Conservation (phyloP, 1,140 invertebrate species). For the Bombus soroeensis region DNA sequence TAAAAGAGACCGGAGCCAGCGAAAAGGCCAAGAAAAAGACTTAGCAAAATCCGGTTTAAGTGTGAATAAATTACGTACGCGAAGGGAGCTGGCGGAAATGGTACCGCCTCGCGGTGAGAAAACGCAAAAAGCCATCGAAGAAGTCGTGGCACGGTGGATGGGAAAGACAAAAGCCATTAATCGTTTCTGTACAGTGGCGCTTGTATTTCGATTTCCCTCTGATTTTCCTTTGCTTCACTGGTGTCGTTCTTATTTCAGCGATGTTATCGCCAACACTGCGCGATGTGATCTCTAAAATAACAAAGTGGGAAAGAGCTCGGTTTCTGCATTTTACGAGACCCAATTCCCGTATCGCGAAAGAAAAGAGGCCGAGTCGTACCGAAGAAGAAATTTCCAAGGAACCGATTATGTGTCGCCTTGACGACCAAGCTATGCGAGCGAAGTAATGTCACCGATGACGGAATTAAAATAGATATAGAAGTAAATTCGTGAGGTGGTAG, state of each 20-base stretch:
- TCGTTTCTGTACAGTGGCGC: background rate
- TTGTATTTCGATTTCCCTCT: background rate
- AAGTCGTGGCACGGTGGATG: background rate
- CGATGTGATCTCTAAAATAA: background rate
- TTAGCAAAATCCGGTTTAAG: slow-evolving; percentile 4
- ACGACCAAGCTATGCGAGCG: slow-evolving; percentile 19
- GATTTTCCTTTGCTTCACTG: background rate
- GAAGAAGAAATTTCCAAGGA: background rate
- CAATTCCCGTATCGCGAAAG: background rate
- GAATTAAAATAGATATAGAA: slow-evolving; percentile 68
- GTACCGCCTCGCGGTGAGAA: background rate
- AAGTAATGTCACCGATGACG: slow-evolving; percentile 55
- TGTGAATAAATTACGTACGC: slow-evolving; percentile 34
- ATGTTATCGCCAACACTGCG: background rate
- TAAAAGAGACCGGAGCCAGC: slow-evolving; percentile 42
- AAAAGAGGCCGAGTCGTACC: background rate
- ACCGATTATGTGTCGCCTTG: background rate
- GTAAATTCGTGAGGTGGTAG: slow-evolving; percentile 49
- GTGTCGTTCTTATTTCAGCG: background rate
- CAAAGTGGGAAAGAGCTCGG: background rate
- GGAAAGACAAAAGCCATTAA: slow-evolving; percentile 6
- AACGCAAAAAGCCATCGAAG: background rate
- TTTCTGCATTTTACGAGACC: too few species aligned
- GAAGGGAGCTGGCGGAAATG: background rate
- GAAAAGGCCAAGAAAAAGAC: slow-evolving; percentile 16